A percentile compares a stretch with the other conserved stretches of the same genome.
phyloP scores from a whole-genome alignment of 2,113 vertebrate species.

The Sarotherodon lohbergeri region DNA sequence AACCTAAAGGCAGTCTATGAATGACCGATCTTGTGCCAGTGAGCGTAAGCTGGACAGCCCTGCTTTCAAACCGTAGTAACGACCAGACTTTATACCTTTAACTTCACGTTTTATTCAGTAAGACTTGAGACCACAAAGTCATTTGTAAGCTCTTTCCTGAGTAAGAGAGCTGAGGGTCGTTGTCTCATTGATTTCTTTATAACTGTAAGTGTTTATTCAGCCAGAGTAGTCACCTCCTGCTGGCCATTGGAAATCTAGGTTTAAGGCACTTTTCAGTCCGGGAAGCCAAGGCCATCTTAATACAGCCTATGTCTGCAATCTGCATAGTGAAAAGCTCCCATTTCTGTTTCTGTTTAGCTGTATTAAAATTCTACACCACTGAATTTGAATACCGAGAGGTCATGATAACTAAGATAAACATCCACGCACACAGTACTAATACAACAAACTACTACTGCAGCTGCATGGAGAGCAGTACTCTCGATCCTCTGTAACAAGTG shows the following conservation, averaged over 20 bases:
- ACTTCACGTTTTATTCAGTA: background rate
- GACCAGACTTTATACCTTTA: rapidly evolving
- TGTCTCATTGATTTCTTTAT: background rate
- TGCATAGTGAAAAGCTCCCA: background rate
- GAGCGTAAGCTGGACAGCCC: background rate
- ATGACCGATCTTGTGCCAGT: background rate
- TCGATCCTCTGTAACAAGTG: background rate
- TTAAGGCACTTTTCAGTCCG: background rate
- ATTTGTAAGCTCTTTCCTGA: background rate
- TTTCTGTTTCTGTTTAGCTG: background rate
- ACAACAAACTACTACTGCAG: background rate
- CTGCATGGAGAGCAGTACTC: background rate
- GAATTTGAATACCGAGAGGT: background rate
- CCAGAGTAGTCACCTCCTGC: background rate
- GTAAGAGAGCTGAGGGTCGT: background rate
- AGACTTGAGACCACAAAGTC: background rate
- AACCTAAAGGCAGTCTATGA: background rate
- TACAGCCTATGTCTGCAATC: background rate
- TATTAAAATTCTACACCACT: background rate
- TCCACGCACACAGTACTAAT: background rate
- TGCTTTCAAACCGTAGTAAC: background rate
- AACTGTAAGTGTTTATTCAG: background rate
- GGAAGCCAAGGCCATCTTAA: rapidly evolving
- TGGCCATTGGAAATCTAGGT: background rate
- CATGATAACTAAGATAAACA: background rate